Conservation (phyloP, 2,888 invertebrate genomes). For the Nipponacmea schrenckii region DNA sequence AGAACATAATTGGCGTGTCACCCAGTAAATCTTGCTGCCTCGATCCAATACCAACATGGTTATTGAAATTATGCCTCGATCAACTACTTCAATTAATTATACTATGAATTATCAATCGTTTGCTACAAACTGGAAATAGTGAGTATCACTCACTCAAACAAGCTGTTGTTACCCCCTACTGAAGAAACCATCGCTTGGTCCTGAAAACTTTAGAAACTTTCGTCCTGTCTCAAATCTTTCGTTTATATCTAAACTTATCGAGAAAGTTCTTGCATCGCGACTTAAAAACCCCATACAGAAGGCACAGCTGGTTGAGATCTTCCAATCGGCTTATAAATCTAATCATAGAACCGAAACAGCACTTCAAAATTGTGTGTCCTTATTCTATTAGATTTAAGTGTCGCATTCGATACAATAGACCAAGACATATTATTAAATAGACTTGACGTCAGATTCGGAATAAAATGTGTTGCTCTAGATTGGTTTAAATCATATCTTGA, state of each 20-base stretch:
- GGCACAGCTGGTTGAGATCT: not conserved
- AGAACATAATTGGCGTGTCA: too few species aligned
- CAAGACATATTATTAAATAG: not conserved
- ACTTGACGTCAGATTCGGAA: not conserved
- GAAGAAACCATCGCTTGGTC: not conserved
- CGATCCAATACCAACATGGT: not conserved
- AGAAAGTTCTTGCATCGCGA: not conserved
- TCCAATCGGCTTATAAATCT: constrained; percentile 1
- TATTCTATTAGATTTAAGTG: too few species aligned
- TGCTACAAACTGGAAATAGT: not conserved
- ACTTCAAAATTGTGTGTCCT: too few species aligned
- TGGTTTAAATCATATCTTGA: not conserved
- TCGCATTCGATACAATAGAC: constrained; percentile 1
- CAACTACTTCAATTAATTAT: not conserved
- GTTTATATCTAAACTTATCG: not conserved
- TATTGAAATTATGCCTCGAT: not conserved
- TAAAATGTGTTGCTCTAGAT: not conserved
- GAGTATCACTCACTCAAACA: not conserved
- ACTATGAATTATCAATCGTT: not conserved
- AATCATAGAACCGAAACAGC: constrained; percentile 3
- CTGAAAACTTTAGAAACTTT: not conserved
- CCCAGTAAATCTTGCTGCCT: not conserved
- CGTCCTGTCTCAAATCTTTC: not conserved
- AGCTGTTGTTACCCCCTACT: not conserved
- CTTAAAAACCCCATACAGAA: not conserved